These are phyloP conservation scores for Osmerus mordax DNA, from an alignment of 2,113 vertebrate species.

Conservation along the genomic window DNA sequence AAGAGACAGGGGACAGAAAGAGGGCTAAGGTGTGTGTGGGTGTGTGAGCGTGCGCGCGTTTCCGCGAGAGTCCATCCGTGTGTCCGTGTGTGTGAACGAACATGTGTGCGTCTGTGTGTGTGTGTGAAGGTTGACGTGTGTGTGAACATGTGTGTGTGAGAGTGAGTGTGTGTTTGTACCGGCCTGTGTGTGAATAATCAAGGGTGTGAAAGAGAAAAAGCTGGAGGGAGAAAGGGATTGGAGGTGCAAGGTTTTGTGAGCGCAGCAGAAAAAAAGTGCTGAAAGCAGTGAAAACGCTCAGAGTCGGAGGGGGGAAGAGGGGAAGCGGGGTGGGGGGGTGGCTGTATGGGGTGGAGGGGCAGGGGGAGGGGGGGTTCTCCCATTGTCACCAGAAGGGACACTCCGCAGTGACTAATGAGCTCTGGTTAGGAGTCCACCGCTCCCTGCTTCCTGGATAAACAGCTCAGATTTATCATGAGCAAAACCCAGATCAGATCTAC, in stretches of 20 bases:
- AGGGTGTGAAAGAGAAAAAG: constrained; percentile 62
- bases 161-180: constrained; percentile 11
- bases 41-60: constrained; percentile 13
- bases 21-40: constrained; percentile 39
- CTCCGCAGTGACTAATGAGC: constrained; percentile 17
- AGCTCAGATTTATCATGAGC: constrained; percentile 19
- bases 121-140: background rate
- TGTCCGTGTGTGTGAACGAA: background rate
- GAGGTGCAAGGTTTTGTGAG: constrained; percentile 70
- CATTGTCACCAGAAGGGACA: constrained; percentile 51
- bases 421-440: constrained; percentile 21
- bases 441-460: constrained; percentile 42
- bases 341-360: no score
- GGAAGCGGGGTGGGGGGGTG: no score
- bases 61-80: background rate
- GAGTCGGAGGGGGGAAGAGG: constrained; percentile 34
- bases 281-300: constrained; percentile 67
- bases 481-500: no score
- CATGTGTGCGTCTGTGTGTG: background rate
- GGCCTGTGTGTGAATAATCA: constrained; percentile 1
- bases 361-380: constrained; percentile 43
- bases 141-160: constrained; percentile 15
- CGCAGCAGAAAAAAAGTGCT: constrained; percentile 76
- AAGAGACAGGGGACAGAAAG: constrained; percentile 55
- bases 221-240: constrained; percentile 42